Evolutionary conservation across 2,888 invertebrate species (phyloP), one percentile per base, ranked within the genome.

Genomic region (Chalcis sispes): DNA sequence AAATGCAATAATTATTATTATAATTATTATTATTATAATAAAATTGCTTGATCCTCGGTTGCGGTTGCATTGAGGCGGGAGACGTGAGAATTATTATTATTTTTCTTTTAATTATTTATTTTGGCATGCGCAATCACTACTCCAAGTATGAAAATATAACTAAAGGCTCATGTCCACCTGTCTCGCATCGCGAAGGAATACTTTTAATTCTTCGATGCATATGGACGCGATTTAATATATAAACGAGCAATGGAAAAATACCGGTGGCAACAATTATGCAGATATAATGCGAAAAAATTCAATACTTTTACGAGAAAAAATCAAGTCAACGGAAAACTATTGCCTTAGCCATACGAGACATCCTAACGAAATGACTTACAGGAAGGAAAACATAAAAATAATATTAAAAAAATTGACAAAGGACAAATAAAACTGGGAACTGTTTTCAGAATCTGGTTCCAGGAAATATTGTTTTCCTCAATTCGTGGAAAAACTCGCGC

Each of bases 51-150:
- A 80, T 85, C 85, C 85, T 87, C 86, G 83, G 83, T 85, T 84
- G 84, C 85, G 85, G 81, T 87, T 85, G 86, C 85, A 86, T 86
- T 87, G 85, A 87, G 87, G 85, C 88, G 88, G 88, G 88, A 88
- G 88, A 88, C 85, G 88, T 88, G 88, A 88, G 88, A 88, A 88
- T 88, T 52, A 56, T 67, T 18, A 85, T 87, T 80, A 81, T 85
- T 58, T 64, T 61, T 48, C 46, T 85, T 54, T 54, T 58, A 36
- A 50, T 58, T 46, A 54, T 52, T 62, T 69, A 59, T 72, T 69
- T 61, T 85, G 84, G 86, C 88, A 88, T 88, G 88, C 88, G 85
- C 88, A 88, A 88, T 85, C 88, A 88, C 88, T 88, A 88, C 88
- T 88, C 85, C 86, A 88, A 88, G 87, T 87, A 87, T 87, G 83